Evolutionary conservation across 2,113 vertebrate genomes (phyloP).

Genomic region (Mesoclemmys tuberculata): DNA sequence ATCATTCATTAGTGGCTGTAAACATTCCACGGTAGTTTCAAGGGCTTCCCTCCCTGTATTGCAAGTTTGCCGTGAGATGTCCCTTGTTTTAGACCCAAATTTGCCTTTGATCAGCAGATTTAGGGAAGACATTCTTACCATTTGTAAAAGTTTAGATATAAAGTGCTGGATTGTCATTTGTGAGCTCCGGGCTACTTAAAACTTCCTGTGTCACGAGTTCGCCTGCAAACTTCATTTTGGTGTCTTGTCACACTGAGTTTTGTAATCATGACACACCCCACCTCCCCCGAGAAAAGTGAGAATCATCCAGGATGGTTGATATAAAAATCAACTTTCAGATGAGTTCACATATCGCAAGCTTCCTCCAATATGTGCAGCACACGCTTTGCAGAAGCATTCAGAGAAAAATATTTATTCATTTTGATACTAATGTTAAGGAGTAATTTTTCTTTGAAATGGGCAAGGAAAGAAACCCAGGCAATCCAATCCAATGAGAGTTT

Average conservation of each 20-base stretch:
- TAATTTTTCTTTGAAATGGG: not conserved
- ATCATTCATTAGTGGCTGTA: fast-evolving
- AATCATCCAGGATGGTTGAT: constrained; percentile 32
- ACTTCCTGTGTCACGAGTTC: not conserved
- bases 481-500: constrained; percentile 65
- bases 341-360: not conserved
- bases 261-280: not conserved
- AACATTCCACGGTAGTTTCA: not conserved
- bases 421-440: not conserved
- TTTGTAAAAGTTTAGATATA: not conserved
- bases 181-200: not conserved
- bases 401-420: not conserved
- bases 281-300: fast-evolving
- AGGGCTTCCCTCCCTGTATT: fast-evolving
- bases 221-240: not conserved
- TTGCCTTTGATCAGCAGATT: no score
- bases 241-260: not conserved
- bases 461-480: constrained; percentile 19
- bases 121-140: no score
- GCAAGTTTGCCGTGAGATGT: fast-evolving
- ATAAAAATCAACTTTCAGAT: not conserved
- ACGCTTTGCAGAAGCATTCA: not conserved
- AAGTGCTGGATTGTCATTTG: not conserved
- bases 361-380: not conserved
- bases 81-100: not conserved